Evolutionary conservation across 2,113 vertebrate genomes (phyloP).

Genomic region (Percina caprodes): DNA sequence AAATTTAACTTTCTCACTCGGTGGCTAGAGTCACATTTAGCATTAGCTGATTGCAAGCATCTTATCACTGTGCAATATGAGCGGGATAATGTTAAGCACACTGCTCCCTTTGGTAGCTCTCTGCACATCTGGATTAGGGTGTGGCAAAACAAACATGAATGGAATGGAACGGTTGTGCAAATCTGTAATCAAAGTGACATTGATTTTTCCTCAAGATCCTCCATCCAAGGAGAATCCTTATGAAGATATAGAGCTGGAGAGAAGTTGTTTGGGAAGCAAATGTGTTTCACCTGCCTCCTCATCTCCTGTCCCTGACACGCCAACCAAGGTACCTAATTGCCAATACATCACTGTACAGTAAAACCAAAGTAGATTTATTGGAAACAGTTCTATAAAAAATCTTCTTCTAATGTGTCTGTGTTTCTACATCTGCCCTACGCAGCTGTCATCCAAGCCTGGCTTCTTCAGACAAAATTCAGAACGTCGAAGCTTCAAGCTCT

Average conservation of each 20-base stretch:
- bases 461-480: constrained; percentile 96
- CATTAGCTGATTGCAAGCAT: constrained; percentile 36
- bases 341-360: neutral
- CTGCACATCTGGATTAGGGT: constrained; percentile 66
- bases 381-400: neutral
- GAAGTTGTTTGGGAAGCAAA: constrained; percentile 91
- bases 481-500: constrained; percentile 92
- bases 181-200: constrained; percentile 14
- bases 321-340: constrained; percentile 87
- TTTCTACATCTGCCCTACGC: neutral
- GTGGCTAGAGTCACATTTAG: constrained; percentile 48
- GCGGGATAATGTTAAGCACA: constrained; percentile 6
- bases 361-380: neutral
- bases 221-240: constrained; percentile 97
- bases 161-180: constrained; percentile 18
- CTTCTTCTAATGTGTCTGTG: neutral
- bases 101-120: constrained; percentile 47
- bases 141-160: constrained; percentile 60
- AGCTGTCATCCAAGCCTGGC: constrained; percentile 88
- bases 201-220: constrained; percentile 85
- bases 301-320: constrained; percentile 87
- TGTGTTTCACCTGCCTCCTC: constrained; percentile 87
- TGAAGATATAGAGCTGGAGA: constrained; percentile 95
- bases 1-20: constrained; percentile 34
- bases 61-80: constrained; percentile 62